These are phyloP conservation scores for Meloidogyne exigua DNA, from an alignment of 1,140 invertebrate genomes.

Conservation along the genomic window DNA sequence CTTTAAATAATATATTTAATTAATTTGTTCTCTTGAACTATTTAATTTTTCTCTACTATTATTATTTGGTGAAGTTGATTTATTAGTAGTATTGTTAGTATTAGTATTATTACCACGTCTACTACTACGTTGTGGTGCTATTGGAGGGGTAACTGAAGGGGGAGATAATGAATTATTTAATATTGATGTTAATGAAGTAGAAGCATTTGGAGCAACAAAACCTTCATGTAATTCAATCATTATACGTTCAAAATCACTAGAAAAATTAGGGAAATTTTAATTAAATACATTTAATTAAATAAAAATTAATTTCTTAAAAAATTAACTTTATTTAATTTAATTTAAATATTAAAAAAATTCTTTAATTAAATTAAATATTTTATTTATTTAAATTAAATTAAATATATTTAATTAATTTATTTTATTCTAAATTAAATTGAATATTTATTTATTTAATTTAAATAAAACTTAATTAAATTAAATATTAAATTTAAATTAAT, in stretches of 20 bases:
- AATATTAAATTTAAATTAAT: too few species aligned
- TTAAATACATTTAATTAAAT: too few species aligned
- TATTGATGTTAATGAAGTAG: not conserved
- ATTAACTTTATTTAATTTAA: too few species aligned
- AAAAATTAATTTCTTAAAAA: too few species aligned
- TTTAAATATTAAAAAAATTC: too few species aligned
- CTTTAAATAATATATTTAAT: not conserved
- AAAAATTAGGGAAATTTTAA: not conserved
- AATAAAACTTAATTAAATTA: too few species aligned
- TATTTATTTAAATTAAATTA: too few species aligned
- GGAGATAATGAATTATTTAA: not conserved
- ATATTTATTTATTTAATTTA: too few species aligned
- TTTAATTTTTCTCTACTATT: not conserved
- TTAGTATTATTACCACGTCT: constrained; percentile 1
- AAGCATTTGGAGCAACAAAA: constrained; percentile 9
- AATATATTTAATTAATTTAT: too few species aligned
- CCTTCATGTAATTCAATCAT: constrained; percentile 11
- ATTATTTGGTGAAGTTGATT: too few species aligned
- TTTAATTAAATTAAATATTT: too few species aligned
- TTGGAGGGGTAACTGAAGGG: not conserved
- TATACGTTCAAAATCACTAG: constrained; percentile 6
- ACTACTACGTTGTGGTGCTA: not conserved
- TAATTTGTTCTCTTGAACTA: constrained; percentile 15
- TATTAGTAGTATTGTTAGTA: not conserved
- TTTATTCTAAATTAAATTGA: too few species aligned